These are phyloP conservation scores for Lepidocyrtinus sp. DNA, from an alignment of 2,888 invertebrate species.

Conservation along the genomic window DNA sequence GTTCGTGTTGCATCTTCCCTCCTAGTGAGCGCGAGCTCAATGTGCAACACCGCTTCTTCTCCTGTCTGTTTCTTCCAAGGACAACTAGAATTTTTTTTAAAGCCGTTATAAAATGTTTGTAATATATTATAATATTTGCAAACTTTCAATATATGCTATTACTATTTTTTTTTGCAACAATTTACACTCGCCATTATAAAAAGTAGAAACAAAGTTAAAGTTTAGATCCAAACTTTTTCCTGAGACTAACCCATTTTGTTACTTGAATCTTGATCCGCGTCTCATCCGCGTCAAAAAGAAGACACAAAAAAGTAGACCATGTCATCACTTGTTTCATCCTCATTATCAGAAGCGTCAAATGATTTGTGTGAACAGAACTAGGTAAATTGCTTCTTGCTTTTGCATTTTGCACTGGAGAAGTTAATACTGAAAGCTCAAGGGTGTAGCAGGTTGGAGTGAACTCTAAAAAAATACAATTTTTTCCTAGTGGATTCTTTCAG, in stretches of 20 bases:
- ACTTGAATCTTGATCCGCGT: too few relatives aligned
- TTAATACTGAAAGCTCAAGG: too few relatives aligned
- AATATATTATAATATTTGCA: constrained; percentile 50
- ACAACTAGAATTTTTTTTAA: constrained; percentile 59
- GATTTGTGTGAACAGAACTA: not conserved
- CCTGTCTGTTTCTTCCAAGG: constrained; percentile 41
- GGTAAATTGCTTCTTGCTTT: too few relatives aligned
- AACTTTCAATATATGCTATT: constrained; percentile 23
- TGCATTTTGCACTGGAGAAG: too few relatives aligned
- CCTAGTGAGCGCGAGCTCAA: not conserved
- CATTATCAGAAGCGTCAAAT: not conserved
- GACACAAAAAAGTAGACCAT: not conserved
- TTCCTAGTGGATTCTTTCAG: too few relatives aligned
- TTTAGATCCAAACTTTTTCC: too few relatives aligned
- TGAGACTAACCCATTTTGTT: not conserved
- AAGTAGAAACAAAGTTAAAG: too few relatives aligned
- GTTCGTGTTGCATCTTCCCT: constrained; percentile 33
- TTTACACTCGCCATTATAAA: not conserved
- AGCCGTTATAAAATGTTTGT: constrained; percentile 55
- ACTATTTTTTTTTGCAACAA: not conserved
- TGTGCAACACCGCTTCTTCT: constrained; percentile 20
- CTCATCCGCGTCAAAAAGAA: not conserved
- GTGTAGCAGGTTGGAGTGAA: too few relatives aligned
- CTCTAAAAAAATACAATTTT: too few relatives aligned
- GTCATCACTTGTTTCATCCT: not conserved